Conservation (phyloP, 1,140 invertebrate genomes). For the Planococcus citri region DNA sequence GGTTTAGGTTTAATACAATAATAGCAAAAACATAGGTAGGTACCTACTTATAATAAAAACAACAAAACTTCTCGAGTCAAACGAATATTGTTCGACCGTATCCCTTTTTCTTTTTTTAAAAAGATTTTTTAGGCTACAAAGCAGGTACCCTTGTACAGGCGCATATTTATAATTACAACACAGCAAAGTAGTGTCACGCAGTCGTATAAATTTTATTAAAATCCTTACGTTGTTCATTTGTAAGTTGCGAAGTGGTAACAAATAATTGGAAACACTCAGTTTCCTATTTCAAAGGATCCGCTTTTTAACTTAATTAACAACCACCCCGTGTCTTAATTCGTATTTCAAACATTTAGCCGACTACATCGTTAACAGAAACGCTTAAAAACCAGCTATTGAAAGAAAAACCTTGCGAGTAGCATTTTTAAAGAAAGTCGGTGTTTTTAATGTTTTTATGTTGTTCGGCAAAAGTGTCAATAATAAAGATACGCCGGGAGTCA, state of each 20-base stretch:
- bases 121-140: too few species aligned
- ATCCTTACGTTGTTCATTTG: too few species aligned
- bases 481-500: background rate
- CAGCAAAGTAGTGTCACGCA: too few species aligned
- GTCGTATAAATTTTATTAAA: too few species aligned
- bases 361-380: background rate
- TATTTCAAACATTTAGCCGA: slow-evolving; percentile 13
- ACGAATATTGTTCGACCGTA: too few species aligned
- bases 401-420: background rate
- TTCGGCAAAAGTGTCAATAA: background rate
- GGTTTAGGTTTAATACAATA: too few species aligned
- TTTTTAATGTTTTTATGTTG: slow-evolving; percentile 1
- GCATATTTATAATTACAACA: too few species aligned
- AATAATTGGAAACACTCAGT: slow-evolving; percentile 15
- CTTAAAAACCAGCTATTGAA: background rate
- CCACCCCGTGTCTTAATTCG: background rate
- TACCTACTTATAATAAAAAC: too few species aligned
- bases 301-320: slow-evolving; percentile 16
- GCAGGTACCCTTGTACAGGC: too few species aligned
- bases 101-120: too few species aligned
- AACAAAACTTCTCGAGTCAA: too few species aligned
- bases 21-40: too few species aligned
- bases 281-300: slow-evolving; percentile 12
- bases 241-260: background rate
- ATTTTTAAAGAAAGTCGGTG: slow-evolving; percentile 10